Evolutionary conservation across 92 coral and sea anemone species (phyloP).

Genomic region (Epizoanthus illoricatus): DNA sequence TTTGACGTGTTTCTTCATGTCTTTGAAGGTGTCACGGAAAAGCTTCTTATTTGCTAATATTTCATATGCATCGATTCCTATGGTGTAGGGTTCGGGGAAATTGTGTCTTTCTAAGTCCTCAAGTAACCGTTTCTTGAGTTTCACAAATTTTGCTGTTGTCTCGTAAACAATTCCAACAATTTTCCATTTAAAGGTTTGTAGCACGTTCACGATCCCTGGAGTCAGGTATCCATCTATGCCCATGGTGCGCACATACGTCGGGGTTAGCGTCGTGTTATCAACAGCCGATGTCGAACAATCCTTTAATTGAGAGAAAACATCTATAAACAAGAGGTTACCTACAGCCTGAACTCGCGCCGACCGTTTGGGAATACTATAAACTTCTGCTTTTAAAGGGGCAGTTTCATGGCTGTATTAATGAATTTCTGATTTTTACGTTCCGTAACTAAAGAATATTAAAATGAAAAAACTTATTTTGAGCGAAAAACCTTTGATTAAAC

Average conservation of each 20-base stretch:
- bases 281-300: constrained; percentile 18
- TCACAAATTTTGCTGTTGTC: not conserved
- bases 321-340: too few relatives aligned
- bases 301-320: not conserved
- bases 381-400: too few relatives aligned
- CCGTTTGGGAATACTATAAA: too few relatives aligned
- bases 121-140: constrained; percentile 23
- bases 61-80: not conserved
- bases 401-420: too few relatives aligned
- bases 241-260: constrained; percentile 20
- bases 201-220: constrained; percentile 15
- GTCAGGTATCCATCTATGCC: constrained; percentile 23
- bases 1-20: constrained; percentile 17
- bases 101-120: not conserved
- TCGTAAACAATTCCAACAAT: constrained; percentile 13
- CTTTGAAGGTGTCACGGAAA: constrained; percentile 15
- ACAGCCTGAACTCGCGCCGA: too few relatives aligned
- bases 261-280: constrained; percentile 4
- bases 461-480: too few relatives aligned
- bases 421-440: too few relatives aligned
- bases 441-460: too few relatives aligned
- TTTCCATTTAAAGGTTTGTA: constrained; percentile 14
- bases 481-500: too few relatives aligned
- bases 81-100: constrained; percentile 9
- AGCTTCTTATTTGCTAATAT: not conserved